phyloP scores from a whole-genome alignment of 2,113 vertebrate genomes.

The Clarias magur region DNA sequence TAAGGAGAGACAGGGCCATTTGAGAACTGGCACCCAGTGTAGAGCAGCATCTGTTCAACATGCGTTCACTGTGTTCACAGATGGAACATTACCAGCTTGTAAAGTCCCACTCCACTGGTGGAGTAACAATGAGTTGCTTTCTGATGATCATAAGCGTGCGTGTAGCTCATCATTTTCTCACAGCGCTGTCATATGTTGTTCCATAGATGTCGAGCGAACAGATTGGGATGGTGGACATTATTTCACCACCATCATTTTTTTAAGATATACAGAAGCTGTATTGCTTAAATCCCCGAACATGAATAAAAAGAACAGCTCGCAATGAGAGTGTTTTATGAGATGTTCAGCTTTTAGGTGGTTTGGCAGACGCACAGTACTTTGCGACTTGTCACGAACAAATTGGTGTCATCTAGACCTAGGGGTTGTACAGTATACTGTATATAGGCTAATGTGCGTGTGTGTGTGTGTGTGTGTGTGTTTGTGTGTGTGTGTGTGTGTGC shows the following conservation, averaged over 20 bases:
- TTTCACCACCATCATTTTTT: conserved; percentile 11
- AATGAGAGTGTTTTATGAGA: not conserved
- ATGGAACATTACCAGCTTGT: conserved; percentile 49
- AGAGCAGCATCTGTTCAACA: conserved; percentile 51
- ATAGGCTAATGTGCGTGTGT: not conserved
- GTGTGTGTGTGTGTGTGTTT: conserved; percentile 15
- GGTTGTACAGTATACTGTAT: conserved; percentile 5
- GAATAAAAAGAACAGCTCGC: conserved; percentile 35
- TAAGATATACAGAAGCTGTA: conserved; percentile 25
- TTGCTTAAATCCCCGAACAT: conserved; percentile 2
- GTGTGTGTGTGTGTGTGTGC: conserved; percentile 19
- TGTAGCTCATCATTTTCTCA: conserved; percentile 14
- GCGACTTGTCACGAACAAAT: conserved; percentile 38
- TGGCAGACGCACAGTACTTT: not conserved
- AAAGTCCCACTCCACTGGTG: conserved; percentile 32
- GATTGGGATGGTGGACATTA: not conserved
- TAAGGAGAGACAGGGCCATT: conserved; percentile 54
- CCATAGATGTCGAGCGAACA: not conserved
- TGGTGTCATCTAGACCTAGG: conserved; percentile 26
- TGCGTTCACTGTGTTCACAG: conserved; percentile 37
- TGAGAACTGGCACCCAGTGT: conserved; percentile 33
- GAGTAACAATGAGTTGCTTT: conserved; percentile 26
- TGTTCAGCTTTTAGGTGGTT: not conserved
- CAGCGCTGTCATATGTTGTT: not conserved
- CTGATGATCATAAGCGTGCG: not conserved